Conservation (phyloP, 2,888 invertebrate genomes). For the Endotricha flammealis region DNA sequence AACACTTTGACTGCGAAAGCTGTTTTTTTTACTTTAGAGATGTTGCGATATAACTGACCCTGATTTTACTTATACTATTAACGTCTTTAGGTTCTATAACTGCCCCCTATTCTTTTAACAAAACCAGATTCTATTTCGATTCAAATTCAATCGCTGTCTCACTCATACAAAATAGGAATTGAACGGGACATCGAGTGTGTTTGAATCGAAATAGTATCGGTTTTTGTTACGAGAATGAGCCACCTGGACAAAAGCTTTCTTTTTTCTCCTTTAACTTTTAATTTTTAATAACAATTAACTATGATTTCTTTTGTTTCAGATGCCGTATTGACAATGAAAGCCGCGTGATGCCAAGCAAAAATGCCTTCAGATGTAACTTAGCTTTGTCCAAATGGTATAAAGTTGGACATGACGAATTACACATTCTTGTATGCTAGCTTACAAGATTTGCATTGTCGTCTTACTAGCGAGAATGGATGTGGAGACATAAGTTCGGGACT, state of each 20-base stretch:
- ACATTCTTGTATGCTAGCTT: constrained; percentile 45
- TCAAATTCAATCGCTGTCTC: too few relatives aligned
- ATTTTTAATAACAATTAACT: not conserved
- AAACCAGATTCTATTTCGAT: too few relatives aligned
- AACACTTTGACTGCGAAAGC: too few relatives aligned
- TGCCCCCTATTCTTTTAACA: too few relatives aligned
- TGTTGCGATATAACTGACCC: too few relatives aligned
- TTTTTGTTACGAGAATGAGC: not conserved
- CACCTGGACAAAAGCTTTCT: not conserved
- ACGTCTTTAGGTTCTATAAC: too few relatives aligned
- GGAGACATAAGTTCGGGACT: constrained; percentile 43
- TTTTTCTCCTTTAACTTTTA: too few relatives aligned
- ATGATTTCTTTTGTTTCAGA: constrained; percentile 35
- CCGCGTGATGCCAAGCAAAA: constrained; percentile 21
- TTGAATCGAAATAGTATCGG: too few relatives aligned
- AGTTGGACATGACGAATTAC: constrained; percentile 54
- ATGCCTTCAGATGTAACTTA: constrained; percentile 49
- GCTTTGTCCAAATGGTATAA: constrained; percentile 38
- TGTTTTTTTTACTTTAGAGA: too few relatives aligned
- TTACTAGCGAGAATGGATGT: constrained; percentile 44
- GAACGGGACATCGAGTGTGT: too few relatives aligned
- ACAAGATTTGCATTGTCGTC: constrained; percentile 55
- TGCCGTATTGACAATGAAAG: constrained; percentile 18
- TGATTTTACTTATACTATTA: too few relatives aligned
- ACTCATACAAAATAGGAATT: too few relatives aligned